Evolutionary conservation across 2,888 invertebrate genomes (phyloP), one percentile per base, ranked within the genome.

Genomic region (Aphodius sticticus): DNA sequence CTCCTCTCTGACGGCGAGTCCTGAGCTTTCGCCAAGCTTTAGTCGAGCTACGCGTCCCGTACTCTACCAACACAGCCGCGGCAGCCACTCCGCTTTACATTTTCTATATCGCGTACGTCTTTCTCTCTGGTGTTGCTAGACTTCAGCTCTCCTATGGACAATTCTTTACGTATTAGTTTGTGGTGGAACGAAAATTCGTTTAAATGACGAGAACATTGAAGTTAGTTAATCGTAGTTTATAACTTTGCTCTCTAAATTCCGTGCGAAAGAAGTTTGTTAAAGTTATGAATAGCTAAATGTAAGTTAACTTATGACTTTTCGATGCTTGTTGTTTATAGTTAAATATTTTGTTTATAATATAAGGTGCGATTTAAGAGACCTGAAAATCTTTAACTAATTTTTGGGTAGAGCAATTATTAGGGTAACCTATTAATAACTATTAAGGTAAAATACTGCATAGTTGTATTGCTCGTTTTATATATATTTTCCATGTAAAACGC

Each of bases 21-120:
- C 83, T 82, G 83, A 84, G 84, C 84, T 82, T 83, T 82, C 81
- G 84, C 82, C 84, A 84, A 84, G 84, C 84, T 84, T 74, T 35
- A 83, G 83, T 83, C 83, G 83, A 83, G 82, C 78, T 81, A 81
- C 82, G 82, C 81, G 80, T 81, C 82, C 79, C 81, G 74, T 79
- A 72, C 81, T 74, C 70, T 76, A 75, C 78, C 37, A 79, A 77
- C 70, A 76, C 78, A 76, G 74, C 78, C 36, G 72, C 76, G 71
- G 53, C 38, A 71, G 69, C 74, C 16, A 76, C 71, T 37, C 76
- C 75, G 36, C 70, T 16, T 69, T 70, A 75, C 72, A 38, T 75
- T 16, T 75, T 9, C 35, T 9, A 9, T 53, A 53, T 76, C 36
- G 16, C 36, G 35, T 53, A 26, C 76, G 76, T 36, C 26, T 53